Percentiles rank a stretch among this genome's conserved stretches.
phyloP scores from a whole-genome alignment of 1,140 invertebrate species.

The Drosophila lowei region DNA sequence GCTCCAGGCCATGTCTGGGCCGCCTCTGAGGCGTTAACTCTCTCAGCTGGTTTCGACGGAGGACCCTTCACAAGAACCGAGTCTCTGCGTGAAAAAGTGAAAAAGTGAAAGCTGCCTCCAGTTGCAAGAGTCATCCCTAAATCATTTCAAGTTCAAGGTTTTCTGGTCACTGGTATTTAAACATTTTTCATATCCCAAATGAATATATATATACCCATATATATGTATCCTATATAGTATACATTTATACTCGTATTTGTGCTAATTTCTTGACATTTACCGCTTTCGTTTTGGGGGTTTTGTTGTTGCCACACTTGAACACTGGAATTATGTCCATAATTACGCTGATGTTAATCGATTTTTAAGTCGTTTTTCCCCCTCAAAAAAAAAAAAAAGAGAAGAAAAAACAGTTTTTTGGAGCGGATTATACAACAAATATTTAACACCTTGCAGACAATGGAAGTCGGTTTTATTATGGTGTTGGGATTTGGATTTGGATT shows the following conservation, averaged over 20 bases:
- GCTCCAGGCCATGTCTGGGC: slow-evolving; percentile 43
- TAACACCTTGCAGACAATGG: slow-evolving; percentile 75
- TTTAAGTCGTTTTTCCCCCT: slow-evolving; percentile 62
- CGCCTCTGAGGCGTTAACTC: slow-evolving; percentile 43
- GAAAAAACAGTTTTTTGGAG: slow-evolving; percentile 19
- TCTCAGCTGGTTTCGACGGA: slow-evolving; percentile 60
- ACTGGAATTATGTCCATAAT: slow-evolving; percentile 73
- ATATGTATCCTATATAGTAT: slow-evolving; percentile 1
- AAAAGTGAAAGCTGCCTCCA: slow-evolving; percentile 60
- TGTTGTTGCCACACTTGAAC: slow-evolving; percentile 73
- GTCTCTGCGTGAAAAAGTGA: neutral
- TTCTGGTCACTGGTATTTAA: slow-evolving; percentile 66
- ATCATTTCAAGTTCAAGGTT: slow-evolving; percentile 72
- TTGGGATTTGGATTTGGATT: slow-evolving; percentile 29
- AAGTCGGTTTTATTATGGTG: slow-evolving; percentile 25
- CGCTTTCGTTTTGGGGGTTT: slow-evolving; percentile 48
- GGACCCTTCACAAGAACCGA: slow-evolving; percentile 62
- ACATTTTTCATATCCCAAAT: slow-evolving; percentile 18
- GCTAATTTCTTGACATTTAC: slow-evolving; percentile 57
- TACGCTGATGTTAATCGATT: slow-evolving; percentile 75
- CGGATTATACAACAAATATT: slow-evolving; percentile 75
- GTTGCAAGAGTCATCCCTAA: slow-evolving; percentile 24
- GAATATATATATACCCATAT: slow-evolving; percentile 29
- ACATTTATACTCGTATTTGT: slow-evolving; percentile 18
- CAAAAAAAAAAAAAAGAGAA: neutral